A percentile compares a stretch with the other conserved stretches of the same genome.
Evolutionary conservation across 92 coral and sea anemone species (phyloP).

Genomic region (Parazoanthus darwini): DNA sequence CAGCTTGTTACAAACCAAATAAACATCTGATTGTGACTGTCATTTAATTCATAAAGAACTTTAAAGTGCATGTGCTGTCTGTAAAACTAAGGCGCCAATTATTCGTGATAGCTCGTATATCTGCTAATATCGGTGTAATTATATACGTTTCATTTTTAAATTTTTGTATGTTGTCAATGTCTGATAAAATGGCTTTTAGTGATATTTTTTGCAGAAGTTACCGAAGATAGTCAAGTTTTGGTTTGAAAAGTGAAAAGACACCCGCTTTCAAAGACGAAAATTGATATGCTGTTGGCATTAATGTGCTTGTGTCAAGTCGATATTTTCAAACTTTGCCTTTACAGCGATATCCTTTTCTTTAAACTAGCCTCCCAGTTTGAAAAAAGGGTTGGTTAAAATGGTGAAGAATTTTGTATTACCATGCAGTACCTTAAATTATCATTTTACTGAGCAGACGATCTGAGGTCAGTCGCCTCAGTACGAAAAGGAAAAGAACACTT

Average conservation of each 20-base stretch:
- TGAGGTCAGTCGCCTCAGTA: not conserved
- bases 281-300: not conserved
- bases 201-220: not conserved
- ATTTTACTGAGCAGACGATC: not conserved
- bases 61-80: no score
- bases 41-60: no score
- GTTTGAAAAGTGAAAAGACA: not conserved
- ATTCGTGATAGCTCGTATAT: no score
- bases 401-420: not conserved
- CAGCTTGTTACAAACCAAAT: not conserved
- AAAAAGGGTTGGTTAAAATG: no score
- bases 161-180: not conserved
- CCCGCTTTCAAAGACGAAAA: no score
- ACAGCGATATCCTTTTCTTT: no score
- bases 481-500: no score
- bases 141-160: not conserved
- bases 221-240: not conserved
- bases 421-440: no score
- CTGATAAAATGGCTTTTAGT: not conserved
- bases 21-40: no score
- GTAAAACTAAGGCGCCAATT: no score
- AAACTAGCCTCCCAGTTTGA: not conserved
- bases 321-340: not conserved
- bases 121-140: not conserved
- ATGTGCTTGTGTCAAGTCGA: not conserved